Evolutionary conservation across 2,797 vertebrate genomes (phyloP), one percentile per base, ranked within the genome.

Genomic region (Anolis apletophallus): DNA sequence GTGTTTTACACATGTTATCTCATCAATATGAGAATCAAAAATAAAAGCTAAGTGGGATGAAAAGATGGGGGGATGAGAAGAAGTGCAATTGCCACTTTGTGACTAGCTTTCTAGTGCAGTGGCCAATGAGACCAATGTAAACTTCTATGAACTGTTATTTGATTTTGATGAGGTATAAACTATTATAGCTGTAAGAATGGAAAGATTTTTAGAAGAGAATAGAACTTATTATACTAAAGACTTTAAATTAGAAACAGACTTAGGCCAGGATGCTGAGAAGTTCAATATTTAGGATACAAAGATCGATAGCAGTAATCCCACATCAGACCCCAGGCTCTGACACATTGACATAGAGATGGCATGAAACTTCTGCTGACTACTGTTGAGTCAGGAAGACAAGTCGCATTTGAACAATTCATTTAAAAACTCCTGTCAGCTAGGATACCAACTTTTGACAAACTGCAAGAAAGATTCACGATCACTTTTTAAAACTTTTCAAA

Each of bases 321-420:
- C 10, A 68, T 61, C 40, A 54, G 40, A 78, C 74, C 55, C 78
- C 26, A 54, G 75, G 75, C 75, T 87, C 36, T 83, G 81, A 87
- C 75, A 79, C 40, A 73, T 54, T 32, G 40, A 78, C 74, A 78
- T 77, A 87, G 81, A 67, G 78, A 54, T 73, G 67, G 75, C 68
- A 83, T 79, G 67, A 87, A 79, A 83, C 46, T 79, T 85, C 74
- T 85, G 78, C 87, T 85, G 73, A 88, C 75, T 64, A 36, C n/a
- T 73, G 55, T 83, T 61, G 40, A 87, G 86, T 83, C 86, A 83
- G 86, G 81, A 83, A 72, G 55, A 83, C 54, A 74, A n/a, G 85
- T 85, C 12, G 68, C 32, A 85, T 76, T 73, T 75, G 50, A 29
- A 75, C 40, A 50, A 84, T 76, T 85, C 59, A 80, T 83, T 83